phyloP scores from a whole-genome alignment of 2,113 vertebrate species.

The Sakesphorus luctuosus region DNA sequence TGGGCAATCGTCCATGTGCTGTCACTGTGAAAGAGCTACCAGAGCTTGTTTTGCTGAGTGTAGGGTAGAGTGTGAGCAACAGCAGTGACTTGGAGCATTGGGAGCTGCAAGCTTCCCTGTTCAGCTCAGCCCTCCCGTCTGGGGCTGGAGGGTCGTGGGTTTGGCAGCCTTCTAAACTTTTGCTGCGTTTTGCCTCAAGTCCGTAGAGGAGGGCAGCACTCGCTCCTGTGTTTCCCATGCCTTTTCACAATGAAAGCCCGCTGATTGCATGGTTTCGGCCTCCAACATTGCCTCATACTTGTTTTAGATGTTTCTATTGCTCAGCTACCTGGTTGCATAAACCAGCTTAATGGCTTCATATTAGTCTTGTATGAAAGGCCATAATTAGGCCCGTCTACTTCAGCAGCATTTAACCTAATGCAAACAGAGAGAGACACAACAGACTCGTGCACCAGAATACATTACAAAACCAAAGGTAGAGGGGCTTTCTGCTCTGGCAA shows the following conservation, averaged over 20 bases:
- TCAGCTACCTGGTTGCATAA: conserved; percentile 64
- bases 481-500: not conserved
- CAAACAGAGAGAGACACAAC: conserved; percentile 1
- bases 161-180: not conserved
- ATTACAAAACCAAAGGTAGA: not conserved
- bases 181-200: not conserved
- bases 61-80: not conserved
- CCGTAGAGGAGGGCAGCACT: rapidly evolving
- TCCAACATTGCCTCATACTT: conserved; percentile 32
- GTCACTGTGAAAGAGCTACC: not conserved
- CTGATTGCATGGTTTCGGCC: conserved; percentile 17
- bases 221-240: not conserved
- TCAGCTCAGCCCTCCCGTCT: rapidly evolving
- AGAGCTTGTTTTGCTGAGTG: not conserved
- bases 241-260: not conserved
- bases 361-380: conserved; percentile 60
- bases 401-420: not conserved
- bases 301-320: conserved; percentile 56
- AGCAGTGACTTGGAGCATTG: rapidly evolving
- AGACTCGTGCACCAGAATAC: not conserved
- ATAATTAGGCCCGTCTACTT: conserved; percentile 41
- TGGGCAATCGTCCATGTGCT: not conserved
- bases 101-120: not conserved
- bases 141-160: not conserved
- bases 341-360: conserved; percentile 44